Base-by-base conservation (phyloP, 2,797 vertebrate genomes). In the Sebastes variabilis region DNA sequence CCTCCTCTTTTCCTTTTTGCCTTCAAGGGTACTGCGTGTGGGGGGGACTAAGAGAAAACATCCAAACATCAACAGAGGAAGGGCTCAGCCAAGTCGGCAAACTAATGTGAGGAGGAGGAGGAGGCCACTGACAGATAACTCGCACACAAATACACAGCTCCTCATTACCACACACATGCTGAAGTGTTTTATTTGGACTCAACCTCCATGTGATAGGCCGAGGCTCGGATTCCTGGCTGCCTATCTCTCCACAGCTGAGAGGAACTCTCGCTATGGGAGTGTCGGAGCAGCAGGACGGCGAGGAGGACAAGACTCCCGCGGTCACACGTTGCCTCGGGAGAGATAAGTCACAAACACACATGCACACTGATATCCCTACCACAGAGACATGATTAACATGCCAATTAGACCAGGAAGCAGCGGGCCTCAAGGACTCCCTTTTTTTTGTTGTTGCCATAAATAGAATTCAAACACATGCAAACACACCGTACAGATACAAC, bases 351-450 rank as follows among this genome's bases (percentile, higher is more conserved):
- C 81, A 90, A 80, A 93, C 83, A 86, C 68, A 74, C 55, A 79
- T 56, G 79, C 67, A 79, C 70, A 70, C 46, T 52, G 77, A 82
- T 75, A 92, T 94, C 84, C 89, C 86, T 90, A 85, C 87, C 90
- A 82, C 88, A 81, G 60, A 85, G 82, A 84, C 71, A 69, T 90
- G 90, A 93, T 92, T 90, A 95, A 91, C 88, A 87, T 80, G 83
- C 93, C 92, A 95, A 95, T 95, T 95, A 94, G 89, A 88, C 67
- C 80, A 83, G 89, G 78, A 91, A 90, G 77, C 85, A 82, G 77
- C 78, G 70, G 82, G 56, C 82, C 78, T 82, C 54, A 56, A 70
- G 81, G 67, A 69, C 67, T 66, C 38, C 56, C 29, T 22, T 1
- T 22, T 29, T 1, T n/a, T 34, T 42, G 67, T 36, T 72, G 1